Evolutionary conservation across 2,888 invertebrate species (phyloP).

Genomic region (Nomada fucata): DNA sequence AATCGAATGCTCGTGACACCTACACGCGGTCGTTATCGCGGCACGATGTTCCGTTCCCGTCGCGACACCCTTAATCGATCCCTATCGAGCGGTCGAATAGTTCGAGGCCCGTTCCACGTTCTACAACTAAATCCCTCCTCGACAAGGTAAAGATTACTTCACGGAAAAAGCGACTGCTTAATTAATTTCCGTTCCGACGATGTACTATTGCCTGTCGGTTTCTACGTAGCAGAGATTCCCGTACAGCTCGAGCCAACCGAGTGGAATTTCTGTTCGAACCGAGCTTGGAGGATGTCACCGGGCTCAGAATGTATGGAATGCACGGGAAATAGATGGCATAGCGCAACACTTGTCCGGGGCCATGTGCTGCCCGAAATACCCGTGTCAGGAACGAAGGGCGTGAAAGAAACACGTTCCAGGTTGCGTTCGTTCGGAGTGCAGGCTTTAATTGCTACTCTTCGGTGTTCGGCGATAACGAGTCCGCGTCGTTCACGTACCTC

Average conservation of each 20-base stretch:
- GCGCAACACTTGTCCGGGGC: slow-evolving; percentile 62
- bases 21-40: slow-evolving; percentile 38
- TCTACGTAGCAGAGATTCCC: slow-evolving; percentile 33
- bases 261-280: slow-evolving; percentile 41
- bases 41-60: slow-evolving; percentile 51
- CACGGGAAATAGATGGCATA: slow-evolving; percentile 50
- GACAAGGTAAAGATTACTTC: slow-evolving; percentile 30
- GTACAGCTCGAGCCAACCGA: background rate
- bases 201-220: slow-evolving; percentile 12
- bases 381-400: slow-evolving; percentile 50
- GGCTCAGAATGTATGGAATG: slow-evolving; percentile 58
- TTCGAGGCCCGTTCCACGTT: slow-evolving; percentile 48
- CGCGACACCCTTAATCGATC: slow-evolving; percentile 61
- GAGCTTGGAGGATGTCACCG: slow-evolving; percentile 50
- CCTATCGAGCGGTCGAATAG: slow-evolving; percentile 51
- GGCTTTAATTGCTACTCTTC: slow-evolving; percentile 45
- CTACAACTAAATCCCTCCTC: slow-evolving; percentile 49
- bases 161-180: slow-evolving; percentile 38
- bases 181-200: slow-evolving; percentile 40
- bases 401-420: slow-evolving; percentile 54
- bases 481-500: background rate
- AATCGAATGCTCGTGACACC: slow-evolving; percentile 55
- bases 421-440: slow-evolving; percentile 19
- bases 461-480: slow-evolving; percentile 21
- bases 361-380: slow-evolving; percentile 60